Conservation (phyloP, 1,140 invertebrate genomes). For the Atopsyche davidsoni region DNA sequence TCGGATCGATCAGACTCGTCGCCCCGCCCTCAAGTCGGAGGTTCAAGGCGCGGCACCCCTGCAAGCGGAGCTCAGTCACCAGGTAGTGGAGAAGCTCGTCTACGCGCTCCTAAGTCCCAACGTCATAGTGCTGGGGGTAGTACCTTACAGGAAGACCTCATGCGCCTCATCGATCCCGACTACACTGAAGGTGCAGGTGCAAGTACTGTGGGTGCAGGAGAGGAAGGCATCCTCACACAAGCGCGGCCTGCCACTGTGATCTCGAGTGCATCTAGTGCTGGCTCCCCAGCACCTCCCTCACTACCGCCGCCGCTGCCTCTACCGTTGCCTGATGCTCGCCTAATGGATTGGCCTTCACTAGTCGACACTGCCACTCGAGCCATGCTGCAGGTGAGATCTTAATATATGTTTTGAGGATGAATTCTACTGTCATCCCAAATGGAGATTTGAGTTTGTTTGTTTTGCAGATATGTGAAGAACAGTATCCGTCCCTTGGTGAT, state of each 20-base stretch:
- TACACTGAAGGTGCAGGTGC: constrained; percentile 52
- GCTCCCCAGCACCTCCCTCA: constrained; percentile 48
- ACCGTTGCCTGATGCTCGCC: constrained; percentile 52
- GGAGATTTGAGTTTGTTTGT: neutral
- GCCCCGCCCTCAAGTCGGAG: constrained; percentile 12
- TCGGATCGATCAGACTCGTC: constrained; percentile 17
- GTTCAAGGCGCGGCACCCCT: constrained; percentile 15
- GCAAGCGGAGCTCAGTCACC: constrained; percentile 22
- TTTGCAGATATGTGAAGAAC: constrained; percentile 28
- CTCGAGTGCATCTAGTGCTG: constrained; percentile 27
- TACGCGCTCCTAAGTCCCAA: constrained; percentile 15
- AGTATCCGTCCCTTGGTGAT: constrained; percentile 28
- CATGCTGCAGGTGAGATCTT: constrained; percentile 54
- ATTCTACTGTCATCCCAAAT: neutral
- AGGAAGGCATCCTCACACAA: constrained; percentile 65
- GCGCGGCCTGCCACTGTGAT: constrained; percentile 68
- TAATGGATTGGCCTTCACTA: constrained; percentile 70
- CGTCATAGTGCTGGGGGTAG: constrained; percentile 22
- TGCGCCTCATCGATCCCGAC: constrained; percentile 84
- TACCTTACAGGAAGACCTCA: constrained; percentile 75
- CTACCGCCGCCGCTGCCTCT: constrained; percentile 49
- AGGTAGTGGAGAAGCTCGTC: constrained; percentile 23
- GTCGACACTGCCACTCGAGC: constrained; percentile 71
- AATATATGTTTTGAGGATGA: constrained; percentile 12
- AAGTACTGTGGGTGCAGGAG: constrained; percentile 38